Conservation (phyloP, 2,888 invertebrate species). For the Sarcophaga carnaria region DNA sequence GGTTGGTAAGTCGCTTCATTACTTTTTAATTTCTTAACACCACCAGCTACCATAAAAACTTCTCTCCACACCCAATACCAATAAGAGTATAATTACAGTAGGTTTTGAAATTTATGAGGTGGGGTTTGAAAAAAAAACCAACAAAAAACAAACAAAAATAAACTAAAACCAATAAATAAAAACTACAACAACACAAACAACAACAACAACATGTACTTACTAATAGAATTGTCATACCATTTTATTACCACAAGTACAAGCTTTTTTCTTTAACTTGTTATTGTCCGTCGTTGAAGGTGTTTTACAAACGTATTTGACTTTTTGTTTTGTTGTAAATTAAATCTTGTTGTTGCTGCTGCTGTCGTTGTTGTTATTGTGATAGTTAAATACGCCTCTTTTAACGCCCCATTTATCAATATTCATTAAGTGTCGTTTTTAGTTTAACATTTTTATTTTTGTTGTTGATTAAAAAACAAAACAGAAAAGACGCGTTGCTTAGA, state of each 20-base stretch:
- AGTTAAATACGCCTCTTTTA: conserved; percentile 75
- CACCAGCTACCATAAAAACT: background rate
- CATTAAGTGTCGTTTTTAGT: conserved; percentile 77
- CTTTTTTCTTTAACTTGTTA: conserved; percentile 4
- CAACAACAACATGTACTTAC: conserved; percentile 2
- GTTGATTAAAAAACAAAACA: conserved; percentile 10
- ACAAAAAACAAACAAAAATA: background rate
- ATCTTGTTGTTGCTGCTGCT: conserved; percentile 34
- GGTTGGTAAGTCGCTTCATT: no score
- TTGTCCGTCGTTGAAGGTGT: conserved; percentile 54
- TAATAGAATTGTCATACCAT: conserved; percentile 66
- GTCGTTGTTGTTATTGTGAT: conserved; percentile 29
- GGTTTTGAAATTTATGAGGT: conserved; percentile 57
- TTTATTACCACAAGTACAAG: conserved; percentile 33
- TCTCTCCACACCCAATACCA: conserved; percentile 28
- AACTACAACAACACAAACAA: background rate
- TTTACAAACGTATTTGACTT: conserved; percentile 54
- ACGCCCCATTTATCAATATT: conserved; percentile 81
- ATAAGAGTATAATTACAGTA: background rate
- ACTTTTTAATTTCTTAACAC: no score
- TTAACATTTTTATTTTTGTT: background rate
- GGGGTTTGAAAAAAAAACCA: conserved; percentile 50
- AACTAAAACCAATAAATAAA: background rate
- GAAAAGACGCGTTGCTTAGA: background rate
- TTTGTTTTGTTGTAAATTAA: conserved; percentile 29